These are phyloP conservation scores for Catharus fuscescens DNA, from an alignment of 2,113 vertebrate genomes.

Conservation along the genomic window DNA sequence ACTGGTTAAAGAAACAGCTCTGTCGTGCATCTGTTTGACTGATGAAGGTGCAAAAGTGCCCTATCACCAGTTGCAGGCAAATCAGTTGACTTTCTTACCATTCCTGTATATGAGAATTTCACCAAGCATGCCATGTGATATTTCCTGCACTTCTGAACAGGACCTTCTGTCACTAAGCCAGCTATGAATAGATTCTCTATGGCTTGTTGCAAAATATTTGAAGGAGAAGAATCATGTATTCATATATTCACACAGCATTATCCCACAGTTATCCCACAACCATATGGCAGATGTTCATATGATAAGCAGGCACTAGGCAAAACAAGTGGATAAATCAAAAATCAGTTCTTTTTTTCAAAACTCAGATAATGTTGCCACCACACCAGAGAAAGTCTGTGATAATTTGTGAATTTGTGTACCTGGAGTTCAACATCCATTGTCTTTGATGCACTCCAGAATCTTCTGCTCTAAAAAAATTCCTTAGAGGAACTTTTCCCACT, in stretches of 20 bases:
- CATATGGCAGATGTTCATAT: neutral
- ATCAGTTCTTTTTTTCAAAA: neutral
- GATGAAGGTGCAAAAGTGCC: neutral
- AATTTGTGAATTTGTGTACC: neutral
- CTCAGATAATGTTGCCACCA: neutral
- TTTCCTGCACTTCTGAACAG: neutral
- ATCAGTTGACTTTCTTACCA: neutral
- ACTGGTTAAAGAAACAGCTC: neutral
- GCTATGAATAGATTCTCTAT: neutral
- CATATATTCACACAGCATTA: neutral
- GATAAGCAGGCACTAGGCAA: neutral
- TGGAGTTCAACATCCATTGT: neutral
- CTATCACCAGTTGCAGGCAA: neutral
- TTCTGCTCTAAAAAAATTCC: neutral
- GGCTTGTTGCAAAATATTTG: neutral
- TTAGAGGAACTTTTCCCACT: neutral
- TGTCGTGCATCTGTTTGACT: neutral
- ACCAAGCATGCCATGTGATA: neutral
- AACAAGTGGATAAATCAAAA: neutral
- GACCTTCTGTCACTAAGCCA: neutral
- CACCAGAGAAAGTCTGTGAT: neutral
- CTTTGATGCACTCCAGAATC: neutral
- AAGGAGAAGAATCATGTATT: neutral
- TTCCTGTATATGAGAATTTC: neutral
- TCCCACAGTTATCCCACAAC: neutral